Base-by-base conservation (phyloP, 2,113 vertebrate genomes). In the Pavo muticus region DNA sequence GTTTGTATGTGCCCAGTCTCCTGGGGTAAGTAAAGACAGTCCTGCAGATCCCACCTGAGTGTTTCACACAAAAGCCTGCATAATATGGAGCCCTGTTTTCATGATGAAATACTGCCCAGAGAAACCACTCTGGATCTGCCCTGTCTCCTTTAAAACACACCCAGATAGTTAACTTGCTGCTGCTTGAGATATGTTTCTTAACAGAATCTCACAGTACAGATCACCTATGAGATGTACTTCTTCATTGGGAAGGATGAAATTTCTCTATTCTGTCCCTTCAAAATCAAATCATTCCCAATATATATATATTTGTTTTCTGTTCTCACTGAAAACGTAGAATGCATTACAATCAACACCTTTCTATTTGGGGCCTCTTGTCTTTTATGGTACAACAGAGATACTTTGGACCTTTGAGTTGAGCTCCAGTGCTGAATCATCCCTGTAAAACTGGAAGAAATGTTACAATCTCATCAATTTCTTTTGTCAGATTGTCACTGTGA, bases 1-100 rank as follows among this genome's bases (percentile, higher is more conserved):
- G 12, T 8, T 90, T 2, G 0, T 11, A 7, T 0, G 1, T 24
- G n/a, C 11, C 7, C n/a, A n/a, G 14, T 9, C 50, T 77, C 42
- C 24, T 60, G 76, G 13, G 54, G 17, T 39, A 77, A 70, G 45
- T 48, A 35, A 1, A 7, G 17, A 35, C 52, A 32, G 65, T 74
- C 70, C 73, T 82, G 14, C 21, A 85, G 32, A 25, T 60, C 39
- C 21, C 47, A 74, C 10, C 30, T 56, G 48, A 27, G 25, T 9
- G 42, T 9, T 40, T 57, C 11, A 52, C 24, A 47, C 29, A 32
- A 48, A n/a, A 47, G 27, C 35, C 17, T 61, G 48, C 14, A 10
- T 14, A 52, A 20, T 18, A 56, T 9, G 15, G 39, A 88, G 7
- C 37, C 23, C 24, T 84, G 13, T 56, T 79, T 70, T 64, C 42